A percentile compares a stretch with the other conserved stretches of the same genome.
Evolutionary conservation across 2,113 vertebrate species (phyloP).

Genomic region (Atlantisia rogersi): DNA sequence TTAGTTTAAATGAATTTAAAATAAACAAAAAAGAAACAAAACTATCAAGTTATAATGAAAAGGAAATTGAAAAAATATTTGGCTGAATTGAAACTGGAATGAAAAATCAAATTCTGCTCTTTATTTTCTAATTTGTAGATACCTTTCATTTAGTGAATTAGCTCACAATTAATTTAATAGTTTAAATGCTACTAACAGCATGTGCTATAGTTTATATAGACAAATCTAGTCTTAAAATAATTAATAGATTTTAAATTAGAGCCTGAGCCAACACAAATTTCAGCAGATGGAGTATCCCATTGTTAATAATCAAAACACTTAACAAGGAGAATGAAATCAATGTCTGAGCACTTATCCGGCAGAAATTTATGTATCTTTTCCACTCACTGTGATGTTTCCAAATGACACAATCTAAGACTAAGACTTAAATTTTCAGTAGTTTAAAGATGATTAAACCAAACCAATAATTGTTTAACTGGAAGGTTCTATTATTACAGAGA

Average conservation of each 20-base stretch:
- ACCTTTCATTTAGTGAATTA: background rate
- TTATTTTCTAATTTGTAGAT: background rate
- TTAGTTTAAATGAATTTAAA: background rate
- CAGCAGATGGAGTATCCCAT: background rate
- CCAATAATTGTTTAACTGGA: background rate
- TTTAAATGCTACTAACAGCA: background rate
- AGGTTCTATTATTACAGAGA: background rate
- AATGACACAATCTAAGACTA: background rate
- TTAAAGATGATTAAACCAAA: background rate
- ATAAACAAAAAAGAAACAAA: background rate
- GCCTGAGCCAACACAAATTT: background rate
- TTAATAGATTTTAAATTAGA: background rate
- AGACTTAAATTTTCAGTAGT: background rate
- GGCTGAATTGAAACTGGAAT: background rate
- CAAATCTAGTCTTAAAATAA: background rate
- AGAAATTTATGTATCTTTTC: background rate
- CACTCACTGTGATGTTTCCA: background rate
- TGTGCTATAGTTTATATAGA: background rate
- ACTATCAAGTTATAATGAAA: background rate
- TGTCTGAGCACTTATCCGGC: background rate
- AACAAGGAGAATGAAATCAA: background rate
- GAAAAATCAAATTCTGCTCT: background rate
- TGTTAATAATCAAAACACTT: background rate
- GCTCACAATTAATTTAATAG: background rate
- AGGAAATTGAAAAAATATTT: background rate